phyloP scores from a whole-genome alignment of 2,113 vertebrate genomes.

The Chamaea fasciata region DNA sequence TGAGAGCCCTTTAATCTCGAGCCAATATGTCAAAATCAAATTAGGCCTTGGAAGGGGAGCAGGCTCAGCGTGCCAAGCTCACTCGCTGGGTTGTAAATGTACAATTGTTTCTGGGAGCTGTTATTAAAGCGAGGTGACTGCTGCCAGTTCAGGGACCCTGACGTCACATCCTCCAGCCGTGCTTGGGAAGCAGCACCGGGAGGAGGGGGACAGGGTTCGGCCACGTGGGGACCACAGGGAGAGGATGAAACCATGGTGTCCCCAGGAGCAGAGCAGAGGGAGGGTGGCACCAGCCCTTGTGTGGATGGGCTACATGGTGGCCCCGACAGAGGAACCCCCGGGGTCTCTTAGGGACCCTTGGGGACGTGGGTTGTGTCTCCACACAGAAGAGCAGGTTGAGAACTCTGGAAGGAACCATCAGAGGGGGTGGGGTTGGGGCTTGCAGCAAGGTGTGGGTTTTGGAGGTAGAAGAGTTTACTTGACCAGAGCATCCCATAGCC shows the following conservation, averaged over 20 bases:
- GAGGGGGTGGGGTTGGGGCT: neutral
- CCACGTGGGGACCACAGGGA: neutral
- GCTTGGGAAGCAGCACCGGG: neutral
- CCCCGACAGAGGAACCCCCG: neutral
- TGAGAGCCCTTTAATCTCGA: constrained; percentile 68
- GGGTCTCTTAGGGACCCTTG: neutral
- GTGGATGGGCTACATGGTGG: rapidly evolving
- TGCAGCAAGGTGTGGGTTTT: neutral
- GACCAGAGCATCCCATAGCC: neutral
- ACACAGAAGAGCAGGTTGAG: neutral
- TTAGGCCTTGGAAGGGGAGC: constrained; percentile 68
- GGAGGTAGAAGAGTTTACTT: neutral
- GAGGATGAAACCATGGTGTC: rapidly evolving
- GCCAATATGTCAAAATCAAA: constrained; percentile 74
- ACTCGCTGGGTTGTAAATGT: constrained; percentile 57
- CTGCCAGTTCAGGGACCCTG: constrained; percentile 58
- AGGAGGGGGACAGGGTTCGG: neutral
- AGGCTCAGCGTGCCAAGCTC: constrained; percentile 55
- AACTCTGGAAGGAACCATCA: rapidly evolving
- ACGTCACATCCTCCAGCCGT: constrained; percentile 30
- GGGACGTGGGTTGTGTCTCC: neutral
- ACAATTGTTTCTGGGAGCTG: constrained; percentile 66
- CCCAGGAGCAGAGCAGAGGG: neutral
- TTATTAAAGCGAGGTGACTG: constrained; percentile 57
- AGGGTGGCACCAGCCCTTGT: neutral